These are phyloP conservation scores for Rhadinocentrus ornatus DNA, from an alignment of 2,797 vertebrate genomes.

Conservation along the genomic window DNA sequence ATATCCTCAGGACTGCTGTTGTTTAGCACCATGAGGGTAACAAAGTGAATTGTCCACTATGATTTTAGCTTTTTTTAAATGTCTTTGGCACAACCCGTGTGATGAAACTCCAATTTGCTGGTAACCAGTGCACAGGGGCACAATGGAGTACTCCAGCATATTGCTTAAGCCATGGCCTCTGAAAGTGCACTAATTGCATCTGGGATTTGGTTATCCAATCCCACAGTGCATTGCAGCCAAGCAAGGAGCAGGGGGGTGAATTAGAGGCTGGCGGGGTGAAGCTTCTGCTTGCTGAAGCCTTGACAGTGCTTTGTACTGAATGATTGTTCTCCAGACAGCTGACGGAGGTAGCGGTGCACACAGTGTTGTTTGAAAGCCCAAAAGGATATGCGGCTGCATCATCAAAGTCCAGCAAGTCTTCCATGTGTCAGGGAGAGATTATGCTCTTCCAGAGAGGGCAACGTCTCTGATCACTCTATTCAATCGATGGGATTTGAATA, in stretches of 20 bases:
- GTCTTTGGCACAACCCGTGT: constrained; percentile 65
- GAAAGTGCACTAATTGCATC: constrained; percentile 85
- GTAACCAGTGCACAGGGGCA: constrained; percentile 69
- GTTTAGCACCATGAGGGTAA: constrained; percentile 63
- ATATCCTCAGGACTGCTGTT: constrained; percentile 65
- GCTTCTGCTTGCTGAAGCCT: constrained; percentile 82
- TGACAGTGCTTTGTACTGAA: constrained; percentile 87
- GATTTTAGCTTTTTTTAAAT: constrained; percentile 69
- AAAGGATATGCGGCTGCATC: constrained; percentile 84
- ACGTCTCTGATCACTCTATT: constrained; percentile 85
- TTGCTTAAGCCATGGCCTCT: constrained; percentile 80
- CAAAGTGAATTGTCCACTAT: constrained; percentile 69
- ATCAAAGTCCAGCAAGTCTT: constrained; percentile 87
- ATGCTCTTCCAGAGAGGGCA: constrained; percentile 83
- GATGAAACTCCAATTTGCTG: constrained; percentile 73
- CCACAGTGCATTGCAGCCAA: constrained; percentile 79
- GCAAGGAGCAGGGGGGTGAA: constrained; percentile 78
- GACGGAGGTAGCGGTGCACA: constrained; percentile 80
- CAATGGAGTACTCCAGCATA: constrained; percentile 73
- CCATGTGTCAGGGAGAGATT: constrained; percentile 84
- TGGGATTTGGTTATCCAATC: constrained; percentile 84
- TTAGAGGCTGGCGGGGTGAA: constrained; percentile 80
- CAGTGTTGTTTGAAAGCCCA: constrained; percentile 84
- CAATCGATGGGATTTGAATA: constrained; percentile 86
- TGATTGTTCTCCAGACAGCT: constrained; percentile 88